Conservation (phyloP, 2,888 invertebrate species). For the Cryptophagus acutangulus region DNA sequence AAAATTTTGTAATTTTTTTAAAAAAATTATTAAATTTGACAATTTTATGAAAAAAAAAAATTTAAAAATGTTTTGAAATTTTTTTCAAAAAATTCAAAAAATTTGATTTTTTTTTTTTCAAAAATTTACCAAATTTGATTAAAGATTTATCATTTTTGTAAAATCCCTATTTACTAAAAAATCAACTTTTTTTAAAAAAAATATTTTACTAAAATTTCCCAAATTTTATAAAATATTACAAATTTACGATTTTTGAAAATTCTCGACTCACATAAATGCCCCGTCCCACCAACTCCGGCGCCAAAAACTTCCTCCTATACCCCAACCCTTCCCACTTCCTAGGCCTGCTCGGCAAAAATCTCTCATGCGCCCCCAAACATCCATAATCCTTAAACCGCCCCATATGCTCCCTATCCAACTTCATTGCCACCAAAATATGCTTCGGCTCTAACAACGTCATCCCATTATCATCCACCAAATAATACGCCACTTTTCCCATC, state of each 20-base stretch:
- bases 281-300: constrained; percentile 36
- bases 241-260: no score
- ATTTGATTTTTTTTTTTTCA: not conserved
- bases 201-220: no score
- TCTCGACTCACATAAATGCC: constrained; percentile 32
- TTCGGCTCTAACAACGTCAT: constrained; percentile 69
- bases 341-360: constrained; percentile 33
- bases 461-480: constrained; percentile 65
- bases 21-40: no score
- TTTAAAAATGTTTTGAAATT: no score
- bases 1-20: no score
- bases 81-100: constrained; percentile 1
- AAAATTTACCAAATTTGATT: not conserved
- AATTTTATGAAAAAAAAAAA: no score
- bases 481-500: constrained; percentile 70
- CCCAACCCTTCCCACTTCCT: constrained; percentile 32
- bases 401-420: constrained; percentile 57
- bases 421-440: constrained; percentile 69
- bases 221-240: no score
- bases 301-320: constrained; percentile 37
- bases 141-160: no score
- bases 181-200: not conserved
- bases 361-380: constrained; percentile 42
- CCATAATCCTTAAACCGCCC: constrained; percentile 41
- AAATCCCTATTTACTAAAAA: not conserved